phyloP scores from a whole-genome alignment of 2,888 invertebrate species.

The Cephus spinipes region DNA sequence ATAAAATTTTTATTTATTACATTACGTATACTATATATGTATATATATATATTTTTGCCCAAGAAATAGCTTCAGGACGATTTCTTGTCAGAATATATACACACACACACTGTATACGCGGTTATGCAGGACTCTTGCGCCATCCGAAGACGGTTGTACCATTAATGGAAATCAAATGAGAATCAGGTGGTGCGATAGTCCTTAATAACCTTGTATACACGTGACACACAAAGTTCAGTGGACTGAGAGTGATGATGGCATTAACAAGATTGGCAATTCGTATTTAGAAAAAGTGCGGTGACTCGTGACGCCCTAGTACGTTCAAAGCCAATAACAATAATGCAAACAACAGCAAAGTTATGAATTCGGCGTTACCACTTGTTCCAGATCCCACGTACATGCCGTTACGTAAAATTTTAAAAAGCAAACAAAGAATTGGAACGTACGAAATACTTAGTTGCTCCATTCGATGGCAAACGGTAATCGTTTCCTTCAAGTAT shows the following conservation, averaged over 20 bases:
- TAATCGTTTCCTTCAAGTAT: background rate
- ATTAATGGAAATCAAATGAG: too few species aligned
- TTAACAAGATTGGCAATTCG: constrained; percentile 54
- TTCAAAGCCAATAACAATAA: constrained; percentile 13
- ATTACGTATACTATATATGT: too few species aligned
- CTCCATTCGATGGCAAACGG: background rate
- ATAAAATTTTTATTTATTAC: too few species aligned
- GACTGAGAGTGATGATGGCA: constrained; percentile 38
- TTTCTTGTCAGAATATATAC: too few species aligned
- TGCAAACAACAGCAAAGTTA: background rate
- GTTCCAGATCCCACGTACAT: background rate
- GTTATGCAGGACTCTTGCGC: too few species aligned
- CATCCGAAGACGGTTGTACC: too few species aligned
- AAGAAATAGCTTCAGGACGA: too few species aligned
- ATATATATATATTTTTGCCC: too few species aligned
- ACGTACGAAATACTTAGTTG: too few species aligned
- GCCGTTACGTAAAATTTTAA: background rate
- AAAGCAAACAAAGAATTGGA: fast-evolving
- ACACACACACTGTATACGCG: too few species aligned
- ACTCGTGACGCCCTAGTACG: constrained; percentile 28
- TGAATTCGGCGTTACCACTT: background rate
- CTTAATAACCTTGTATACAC: background rate
- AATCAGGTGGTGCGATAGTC: too few species aligned
- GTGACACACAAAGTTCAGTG: constrained; percentile 34
- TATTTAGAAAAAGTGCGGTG: constrained; percentile 47